Evolutionary conservation across 1,140 invertebrate genomes (phyloP).

Genomic region (Wiebesia pumilae): DNA sequence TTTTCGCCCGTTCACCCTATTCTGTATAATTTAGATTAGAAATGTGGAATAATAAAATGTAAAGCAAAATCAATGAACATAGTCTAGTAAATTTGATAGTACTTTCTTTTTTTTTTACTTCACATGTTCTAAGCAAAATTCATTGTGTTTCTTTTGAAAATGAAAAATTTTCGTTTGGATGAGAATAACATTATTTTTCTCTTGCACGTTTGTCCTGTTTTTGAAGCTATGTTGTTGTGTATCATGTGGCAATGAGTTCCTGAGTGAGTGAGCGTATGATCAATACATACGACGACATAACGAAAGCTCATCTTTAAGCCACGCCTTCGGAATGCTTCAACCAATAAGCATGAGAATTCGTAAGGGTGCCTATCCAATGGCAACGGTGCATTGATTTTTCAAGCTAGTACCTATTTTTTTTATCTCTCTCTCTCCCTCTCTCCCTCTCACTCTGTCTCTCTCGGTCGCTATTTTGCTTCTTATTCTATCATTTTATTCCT

Average conservation of each 20-base stretch:
- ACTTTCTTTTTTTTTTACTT: too few species aligned
- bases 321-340: constrained; percentile 59
- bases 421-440: constrained; percentile 23
- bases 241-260: not conserved
- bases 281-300: constrained; percentile 75
- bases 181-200: not conserved
- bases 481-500: too few species aligned
- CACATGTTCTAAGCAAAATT: too few species aligned
- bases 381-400: constrained; percentile 70
- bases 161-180: not conserved
- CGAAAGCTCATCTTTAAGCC: constrained; percentile 75
- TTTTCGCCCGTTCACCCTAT: too few species aligned
- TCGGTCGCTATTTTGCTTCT: too few species aligned
- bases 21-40: too few species aligned
- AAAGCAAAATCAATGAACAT: too few species aligned
- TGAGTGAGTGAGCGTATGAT: constrained; percentile 65
- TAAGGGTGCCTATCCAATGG: constrained; percentile 62
- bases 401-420: constrained; percentile 59
- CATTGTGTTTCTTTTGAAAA: not conserved
- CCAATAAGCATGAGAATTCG: constrained; percentile 56
- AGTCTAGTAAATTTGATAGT: too few species aligned
- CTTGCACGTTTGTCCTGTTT: not conserved
- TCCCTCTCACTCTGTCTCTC: constrained; percentile 7
- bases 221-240: not conserved
- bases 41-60: too few species aligned